Base-by-base conservation (phyloP, 2,113 vertebrate species). In the Dolichallabes microphthalmus region DNA sequence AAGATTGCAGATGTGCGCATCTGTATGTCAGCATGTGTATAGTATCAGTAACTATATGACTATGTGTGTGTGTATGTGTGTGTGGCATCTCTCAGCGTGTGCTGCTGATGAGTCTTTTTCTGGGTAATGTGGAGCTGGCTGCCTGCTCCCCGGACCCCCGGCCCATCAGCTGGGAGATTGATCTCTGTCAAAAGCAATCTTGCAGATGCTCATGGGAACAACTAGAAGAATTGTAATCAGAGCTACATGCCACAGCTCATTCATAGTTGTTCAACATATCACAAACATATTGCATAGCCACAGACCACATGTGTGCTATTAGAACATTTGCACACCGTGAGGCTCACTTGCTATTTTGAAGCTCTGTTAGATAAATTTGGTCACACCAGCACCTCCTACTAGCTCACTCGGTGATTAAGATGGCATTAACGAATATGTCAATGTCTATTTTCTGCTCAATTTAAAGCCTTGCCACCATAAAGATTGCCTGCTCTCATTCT, bases 371-470 rank as follows among this genome's bases (percentile, higher is more conserved):
- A 87, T 80, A 73, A 87, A 86, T 60, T 82, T 58, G 86, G 86
- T 84, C 68, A n/a, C n/a, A n/a, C n/a, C n/a, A n/a, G n/a, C n/a
- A 30, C 74, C n/a, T 68, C 63, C 86, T 86, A 88, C 85, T 85
- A 90, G 87, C 88, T 77, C 81, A 78, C 68, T n/a, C 87, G 88
- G 89, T 53, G 58, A 93, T 93, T 91, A 92, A 89, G 86, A 91
- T 71, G 85, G 88, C 90, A 92, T 93, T 92, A 93, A 91, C 90
- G 92, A 91, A 94, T 89, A 91, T 91, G 90, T 94, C 92, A 93
- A 92, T 93, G 92, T 92, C 92, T 93, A 92, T 94, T 94, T 93
- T 95, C 93, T 93, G 91, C 93, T 93, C 91, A 92, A 94, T 93
- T 93, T 92, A 91, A 91, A 90, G 87, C 87, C 86, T 90, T 88